Conservation (phyloP, 2,113 vertebrate species). For the Todiramphus saurophagus region DNA sequence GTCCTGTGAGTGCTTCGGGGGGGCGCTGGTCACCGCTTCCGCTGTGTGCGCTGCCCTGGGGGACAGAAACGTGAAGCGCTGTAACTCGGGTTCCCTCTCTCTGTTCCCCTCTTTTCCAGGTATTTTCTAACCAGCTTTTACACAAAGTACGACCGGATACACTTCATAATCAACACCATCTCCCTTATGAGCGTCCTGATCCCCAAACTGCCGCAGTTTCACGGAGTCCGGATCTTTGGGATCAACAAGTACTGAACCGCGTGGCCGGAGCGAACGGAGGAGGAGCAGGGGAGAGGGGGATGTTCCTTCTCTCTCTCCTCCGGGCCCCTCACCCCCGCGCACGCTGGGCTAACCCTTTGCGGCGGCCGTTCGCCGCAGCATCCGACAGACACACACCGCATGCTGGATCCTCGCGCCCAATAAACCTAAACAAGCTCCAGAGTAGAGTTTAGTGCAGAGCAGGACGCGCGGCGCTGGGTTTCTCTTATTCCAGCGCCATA, state of each 20-base stretch:
- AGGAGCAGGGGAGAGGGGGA: background rate
- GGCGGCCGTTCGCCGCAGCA: constrained; percentile 30
- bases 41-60: background rate
- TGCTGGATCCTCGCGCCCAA: constrained; percentile 59
- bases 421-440: constrained; percentile 46
- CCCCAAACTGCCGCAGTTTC: constrained; percentile 82
- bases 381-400: constrained; percentile 36
- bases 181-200: constrained; percentile 83
- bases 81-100: background rate
- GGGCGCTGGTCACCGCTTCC: fast-evolving
- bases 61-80: fast-evolving
- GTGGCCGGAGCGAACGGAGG: background rate
- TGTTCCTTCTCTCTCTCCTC: background rate
- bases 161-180: constrained; percentile 83
- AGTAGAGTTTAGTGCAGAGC: constrained; percentile 57
- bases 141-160: constrained; percentile 82
- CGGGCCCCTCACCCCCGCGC: background rate
- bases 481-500: background rate
- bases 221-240: constrained; percentile 83
- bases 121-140: constrained; percentile 86
- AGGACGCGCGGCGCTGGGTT: background rate
- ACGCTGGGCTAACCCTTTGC: constrained; percentile 14
- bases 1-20: constrained; percentile 84
- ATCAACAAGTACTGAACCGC: constrained; percentile 82
- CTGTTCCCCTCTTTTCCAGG: constrained; percentile 38